Evolutionary conservation across 35 echinoderm and acorn worm genomes (phyloP).

Genomic region (Heliocidaris tuberculata): DNA sequence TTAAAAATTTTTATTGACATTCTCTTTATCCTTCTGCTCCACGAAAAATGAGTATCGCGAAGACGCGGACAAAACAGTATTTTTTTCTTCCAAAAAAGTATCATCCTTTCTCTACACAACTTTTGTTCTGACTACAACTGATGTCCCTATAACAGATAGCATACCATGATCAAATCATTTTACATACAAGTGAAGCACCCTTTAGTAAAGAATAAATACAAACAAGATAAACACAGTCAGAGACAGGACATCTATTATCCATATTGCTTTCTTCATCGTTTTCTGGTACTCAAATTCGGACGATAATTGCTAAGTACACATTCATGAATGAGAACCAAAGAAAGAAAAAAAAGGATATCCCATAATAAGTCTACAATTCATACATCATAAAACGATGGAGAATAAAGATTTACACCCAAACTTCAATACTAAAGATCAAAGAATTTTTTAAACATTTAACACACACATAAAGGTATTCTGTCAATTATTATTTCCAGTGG

Average conservation of each 20-base stretch:
- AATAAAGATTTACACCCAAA: background rate
- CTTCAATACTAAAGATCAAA: background rate
- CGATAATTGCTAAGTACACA: background rate
- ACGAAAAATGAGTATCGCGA: background rate
- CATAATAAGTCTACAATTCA: background rate
- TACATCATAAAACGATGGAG: background rate
- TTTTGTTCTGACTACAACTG: background rate
- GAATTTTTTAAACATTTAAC: background rate
- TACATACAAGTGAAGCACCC: conserved; percentile 1
- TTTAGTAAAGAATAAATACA: conserved; percentile 8
- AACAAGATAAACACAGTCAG: background rate
- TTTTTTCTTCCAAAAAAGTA: background rate
- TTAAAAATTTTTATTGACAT: background rate
- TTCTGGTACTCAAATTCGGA: background rate
- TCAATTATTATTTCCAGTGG: background rate
- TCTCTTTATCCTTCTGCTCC: background rate
- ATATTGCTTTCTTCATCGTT: background rate
- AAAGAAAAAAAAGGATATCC: background rate
- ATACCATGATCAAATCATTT: background rate
- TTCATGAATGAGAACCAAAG: background rate
- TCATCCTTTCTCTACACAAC: background rate
- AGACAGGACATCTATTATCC: background rate
- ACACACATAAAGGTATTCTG: background rate
- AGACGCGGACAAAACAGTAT: background rate
- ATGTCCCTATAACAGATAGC: background rate